Base-by-base conservation (phyloP, 2,797 vertebrate species). In the Hippoglossus hippoglossus region DNA sequence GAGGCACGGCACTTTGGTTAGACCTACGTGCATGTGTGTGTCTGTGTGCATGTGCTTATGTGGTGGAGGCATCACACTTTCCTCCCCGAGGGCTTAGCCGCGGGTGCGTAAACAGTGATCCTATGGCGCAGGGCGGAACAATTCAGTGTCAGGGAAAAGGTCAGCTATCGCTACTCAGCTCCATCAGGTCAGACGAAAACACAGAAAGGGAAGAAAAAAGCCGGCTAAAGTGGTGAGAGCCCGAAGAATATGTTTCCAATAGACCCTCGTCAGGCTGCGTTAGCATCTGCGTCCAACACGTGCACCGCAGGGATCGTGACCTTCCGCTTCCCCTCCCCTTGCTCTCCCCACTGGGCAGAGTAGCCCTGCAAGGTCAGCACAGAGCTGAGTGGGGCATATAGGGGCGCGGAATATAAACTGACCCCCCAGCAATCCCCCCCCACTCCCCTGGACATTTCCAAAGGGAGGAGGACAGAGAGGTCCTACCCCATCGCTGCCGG, bases 191-290 rank as follows among this genome's bases (percentile, higher is more conserved):
- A 90, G 88, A 92, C 79, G 66, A 78, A 88, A 90, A 89, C 84
- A 89, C 81, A 62, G 67, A 81, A 77, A 84, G 70, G 79, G 84
- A 75, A 73, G 79, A 72, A 90, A 82, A 77, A 83, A 80, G 79
- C 67, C 49, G 82, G 77, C 77, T 88, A 90, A 96, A 96, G 94
- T 94, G 85, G 56, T 74, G 77, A 89, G 88, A 94, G 95, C 94
- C 95, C 71, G 70, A 85, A 91, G 95, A 97, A 97, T 97, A 95
- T 99, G 97, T 97, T 98, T 97, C 92, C 94, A 97, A 97, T 97
- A 96, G 96, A 94, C 92, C 92, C 94, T 94, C 92, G 92, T 96
- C 96, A 95, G 94, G 94, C 93, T 93, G 87, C 69, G 94, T 96
- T 96, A 96, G 92, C 93, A 88, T 96, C 94, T 95, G 90, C 80